Evolutionary conservation across 2,113 vertebrate species (phyloP), one percentile per base, ranked within the genome.

Genomic region (Clarias magur): DNA sequence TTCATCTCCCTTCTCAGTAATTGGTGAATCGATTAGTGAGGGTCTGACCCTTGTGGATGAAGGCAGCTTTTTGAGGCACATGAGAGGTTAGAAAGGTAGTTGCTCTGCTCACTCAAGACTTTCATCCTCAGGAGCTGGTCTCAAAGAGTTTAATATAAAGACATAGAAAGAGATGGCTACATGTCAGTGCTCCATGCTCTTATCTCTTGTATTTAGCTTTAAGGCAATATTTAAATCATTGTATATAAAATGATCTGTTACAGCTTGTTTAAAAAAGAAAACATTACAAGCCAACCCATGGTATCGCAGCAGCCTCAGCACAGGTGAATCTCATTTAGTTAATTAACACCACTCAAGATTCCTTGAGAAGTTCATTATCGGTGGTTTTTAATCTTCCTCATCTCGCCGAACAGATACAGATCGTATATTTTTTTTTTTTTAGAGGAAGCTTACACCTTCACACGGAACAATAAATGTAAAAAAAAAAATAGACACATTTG

Each of bases 21-120:
- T 93, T 93, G 94, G 92, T 87, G 89, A 93, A 94, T 95, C 91
- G 93, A 95, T 95, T 93, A 94, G 92, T 88, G 82, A 89, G 90
- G 89, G 92, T 92, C 92, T 94, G 92, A 93, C 90, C 90, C 91
- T 91, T 89, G 82, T 91, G 92, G 93, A 94, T 83, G 89, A 87
- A 68, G 65, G 38, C 86, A 78, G 86, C 85, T 89, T 92, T 87
- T 84, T 91, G 87, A 90, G 90, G 85, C 68, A 65, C 56, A 82
- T 82, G 48, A 80, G 83, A 86, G 57, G 70, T 68, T 80, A 82
- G 85, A 57, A 42, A 67, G 80, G 85, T 63, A 76, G 79, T 88
- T 88, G 88, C 82, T 88, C 89, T 85, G 85, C 83, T 89, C 70
- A 89, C 54, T 72, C 67, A 84, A 87, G 86, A 73, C 83, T 80